phyloP scores from a whole-genome alignment of 1,140 invertebrate species.

The Rhagoletis pomonella region DNA sequence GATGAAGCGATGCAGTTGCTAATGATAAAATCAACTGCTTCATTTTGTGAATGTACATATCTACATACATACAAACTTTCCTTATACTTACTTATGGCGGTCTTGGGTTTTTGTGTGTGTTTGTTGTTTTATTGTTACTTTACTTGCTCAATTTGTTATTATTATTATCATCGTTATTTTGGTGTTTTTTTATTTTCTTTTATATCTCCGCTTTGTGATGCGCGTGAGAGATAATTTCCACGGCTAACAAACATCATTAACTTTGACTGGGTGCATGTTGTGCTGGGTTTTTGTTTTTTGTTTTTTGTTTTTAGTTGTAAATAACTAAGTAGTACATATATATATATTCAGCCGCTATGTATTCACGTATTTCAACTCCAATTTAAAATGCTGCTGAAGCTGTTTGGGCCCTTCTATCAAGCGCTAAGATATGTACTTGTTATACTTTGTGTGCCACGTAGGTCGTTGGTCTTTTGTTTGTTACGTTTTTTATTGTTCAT shows the following conservation, averaged over 20 bases:
- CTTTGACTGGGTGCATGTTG: background rate
- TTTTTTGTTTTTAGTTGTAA: background rate
- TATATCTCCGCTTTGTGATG: background rate
- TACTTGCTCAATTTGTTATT: conserved; percentile 42
- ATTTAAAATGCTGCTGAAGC: background rate
- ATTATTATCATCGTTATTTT: background rate
- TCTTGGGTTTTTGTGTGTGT: background rate
- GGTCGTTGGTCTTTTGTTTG: background rate
- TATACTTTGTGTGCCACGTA: background rate
- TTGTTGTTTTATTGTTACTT: background rate
- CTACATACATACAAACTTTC: background rate
- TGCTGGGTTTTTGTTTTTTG: background rate
- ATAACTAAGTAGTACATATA: background rate
- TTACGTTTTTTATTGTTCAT: background rate
- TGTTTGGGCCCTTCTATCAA: background rate
- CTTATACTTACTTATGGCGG: background rate
- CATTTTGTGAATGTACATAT: background rate
- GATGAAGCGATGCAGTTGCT: background rate
- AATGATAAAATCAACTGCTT: conserved; percentile 46
- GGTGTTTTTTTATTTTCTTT: background rate
- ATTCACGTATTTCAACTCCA: background rate
- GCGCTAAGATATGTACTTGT: background rate
- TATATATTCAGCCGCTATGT: too few species aligned
- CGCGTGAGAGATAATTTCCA: conserved; percentile 3
- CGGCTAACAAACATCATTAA: background rate